A percentile compares a stretch with the other conserved stretches of the same genome.
Conservation (phyloP, 2,888 invertebrate species). For the Agapostemon virescens region DNA sequence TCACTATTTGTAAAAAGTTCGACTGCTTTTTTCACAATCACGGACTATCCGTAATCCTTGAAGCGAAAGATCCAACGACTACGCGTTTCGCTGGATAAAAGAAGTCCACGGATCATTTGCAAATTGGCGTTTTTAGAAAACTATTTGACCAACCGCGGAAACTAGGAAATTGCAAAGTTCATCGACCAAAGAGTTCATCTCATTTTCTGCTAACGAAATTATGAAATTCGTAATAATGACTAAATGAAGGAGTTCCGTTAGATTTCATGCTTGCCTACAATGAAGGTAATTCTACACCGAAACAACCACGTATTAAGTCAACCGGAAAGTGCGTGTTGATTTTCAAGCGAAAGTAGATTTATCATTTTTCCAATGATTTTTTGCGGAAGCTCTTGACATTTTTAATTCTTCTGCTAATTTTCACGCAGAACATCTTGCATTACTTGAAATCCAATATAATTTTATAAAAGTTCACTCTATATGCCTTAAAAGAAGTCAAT, state of each 20-base stretch:
- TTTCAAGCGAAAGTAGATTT: neutral
- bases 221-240: slow-evolving; percentile 7
- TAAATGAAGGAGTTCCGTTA: slow-evolving; percentile 7
- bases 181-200: slow-evolving; percentile 13
- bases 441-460: neutral
- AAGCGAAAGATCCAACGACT: neutral
- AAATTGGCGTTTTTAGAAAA: neutral
- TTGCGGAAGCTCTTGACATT: neutral
- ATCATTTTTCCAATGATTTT: neutral
- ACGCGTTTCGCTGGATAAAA: neutral
- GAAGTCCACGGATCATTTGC: neutral
- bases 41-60: too few species aligned
- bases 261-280: neutral
- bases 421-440: neutral
- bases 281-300: neutral
- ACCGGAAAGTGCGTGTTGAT: neutral
- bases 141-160: neutral
- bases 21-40: too few species aligned
- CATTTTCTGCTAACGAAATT: neutral
- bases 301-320: neutral
- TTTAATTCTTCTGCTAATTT: neutral
- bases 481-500: neutral
- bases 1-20: too few species aligned
- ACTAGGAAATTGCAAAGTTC: slow-evolving; percentile 18
- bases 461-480: neutral